Percentiles rank a stretch among this genome's conserved stretches.
Conservation (phyloP, 1,140 invertebrate genomes). For the Bombus sibiricus region DNA sequence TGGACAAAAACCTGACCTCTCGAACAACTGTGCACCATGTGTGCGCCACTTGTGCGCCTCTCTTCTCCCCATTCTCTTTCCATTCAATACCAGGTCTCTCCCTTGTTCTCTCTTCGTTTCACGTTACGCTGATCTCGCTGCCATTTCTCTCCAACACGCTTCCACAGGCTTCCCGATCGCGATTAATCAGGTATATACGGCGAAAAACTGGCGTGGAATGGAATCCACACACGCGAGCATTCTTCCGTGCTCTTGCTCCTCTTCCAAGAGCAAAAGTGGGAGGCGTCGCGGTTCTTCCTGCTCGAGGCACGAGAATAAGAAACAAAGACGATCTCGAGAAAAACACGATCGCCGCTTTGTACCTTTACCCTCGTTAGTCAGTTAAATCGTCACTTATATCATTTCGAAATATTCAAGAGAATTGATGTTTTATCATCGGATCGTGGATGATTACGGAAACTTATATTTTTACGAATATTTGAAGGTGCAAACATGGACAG, state of each 20-base stretch:
- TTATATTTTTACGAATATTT: too few relatives aligned
- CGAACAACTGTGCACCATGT: slow-evolving; percentile 82
- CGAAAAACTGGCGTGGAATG: slow-evolving; percentile 1
- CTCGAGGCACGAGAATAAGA: neutral
- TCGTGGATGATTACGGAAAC: too few relatives aligned
- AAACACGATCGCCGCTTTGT: neutral
- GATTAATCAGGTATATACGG: slow-evolving; percentile 50
- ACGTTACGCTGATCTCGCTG: neutral
- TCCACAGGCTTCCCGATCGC: slow-evolving; percentile 16
- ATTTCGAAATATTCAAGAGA: too few relatives aligned
- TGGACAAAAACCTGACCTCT: slow-evolving; percentile 82
- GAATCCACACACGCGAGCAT: neutral
- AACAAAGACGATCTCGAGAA: neutral
- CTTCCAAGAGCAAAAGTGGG: neutral
- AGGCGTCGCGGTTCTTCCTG: neutral
- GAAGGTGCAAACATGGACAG: too few relatives aligned
- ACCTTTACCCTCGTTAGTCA: neutral
- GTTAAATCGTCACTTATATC: neutral
- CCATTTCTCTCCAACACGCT: slow-evolving; percentile 53
- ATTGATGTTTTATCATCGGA: too few relatives aligned
- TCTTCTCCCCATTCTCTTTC: slow-evolving; percentile 63
- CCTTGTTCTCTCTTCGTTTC: slow-evolving; percentile 18
- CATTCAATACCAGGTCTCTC: slow-evolving; percentile 56
- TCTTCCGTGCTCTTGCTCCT: neutral
- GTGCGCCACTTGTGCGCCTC: slow-evolving; percentile 80